Percentiles rank a stretch among this genome's conserved stretches.
These are phyloP conservation scores for Pseudomyrmex dendroicus DNA, from an alignment of 1,140 invertebrate species.

Conservation along the genomic window DNA sequence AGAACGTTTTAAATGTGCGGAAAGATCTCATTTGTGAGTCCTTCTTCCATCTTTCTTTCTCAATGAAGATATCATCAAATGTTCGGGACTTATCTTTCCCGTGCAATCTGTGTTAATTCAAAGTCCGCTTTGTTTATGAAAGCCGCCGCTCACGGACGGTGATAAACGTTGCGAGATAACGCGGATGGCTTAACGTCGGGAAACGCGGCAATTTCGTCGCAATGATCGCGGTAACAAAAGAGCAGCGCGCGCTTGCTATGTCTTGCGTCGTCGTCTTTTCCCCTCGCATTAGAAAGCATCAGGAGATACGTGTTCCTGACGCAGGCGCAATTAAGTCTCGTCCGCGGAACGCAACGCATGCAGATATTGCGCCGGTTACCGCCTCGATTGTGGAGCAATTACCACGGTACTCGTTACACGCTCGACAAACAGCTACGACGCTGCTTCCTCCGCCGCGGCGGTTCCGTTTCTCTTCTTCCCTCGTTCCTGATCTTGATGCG, in stretches of 20 bases:
- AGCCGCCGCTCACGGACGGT: not conserved
- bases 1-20: not conserved
- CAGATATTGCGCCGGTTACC: slow-evolving; percentile 44
- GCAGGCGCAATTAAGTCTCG: slow-evolving; percentile 59
- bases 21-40: not conserved
- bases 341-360: slow-evolving; percentile 27
- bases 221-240: slow-evolving; percentile 47
- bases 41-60: not conserved
- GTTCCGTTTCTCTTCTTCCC: slow-evolving; percentile 22
- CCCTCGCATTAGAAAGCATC: slow-evolving; percentile 61
- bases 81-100: slow-evolving; percentile 17
- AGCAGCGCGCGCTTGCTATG: not conserved
- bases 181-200: slow-evolving; percentile 15
- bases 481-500: not conserved
- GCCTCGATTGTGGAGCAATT: slow-evolving; percentile 63
- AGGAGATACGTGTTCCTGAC: slow-evolving; percentile 44
- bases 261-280: not conserved
- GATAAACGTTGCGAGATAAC: slow-evolving; percentile 19
- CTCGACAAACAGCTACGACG: slow-evolving; percentile 39
- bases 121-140: slow-evolving; percentile 4
- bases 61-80: not conserved
- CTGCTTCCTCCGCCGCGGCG: not conserved
- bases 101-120: slow-evolving; percentile 17
- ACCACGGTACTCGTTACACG: slow-evolving; percentile 60
- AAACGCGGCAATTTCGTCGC: slow-evolving; percentile 28